These are phyloP conservation scores for Callosobruchus maculatus DNA, from an alignment of 2,888 invertebrate genomes.

Conservation along the genomic window DNA sequence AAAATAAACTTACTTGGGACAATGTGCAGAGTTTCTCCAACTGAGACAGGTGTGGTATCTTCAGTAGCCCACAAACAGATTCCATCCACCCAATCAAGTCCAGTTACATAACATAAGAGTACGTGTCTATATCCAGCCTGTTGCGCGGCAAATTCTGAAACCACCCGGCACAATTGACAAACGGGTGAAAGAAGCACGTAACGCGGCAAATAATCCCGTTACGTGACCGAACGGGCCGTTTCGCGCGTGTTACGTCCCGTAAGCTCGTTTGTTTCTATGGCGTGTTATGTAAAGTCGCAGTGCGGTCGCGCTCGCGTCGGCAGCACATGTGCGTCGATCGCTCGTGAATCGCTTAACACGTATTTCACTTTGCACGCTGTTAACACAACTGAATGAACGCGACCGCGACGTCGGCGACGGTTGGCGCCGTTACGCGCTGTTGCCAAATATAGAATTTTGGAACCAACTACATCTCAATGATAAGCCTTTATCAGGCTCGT, in stretches of 20 bases:
- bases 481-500: too few species aligned
- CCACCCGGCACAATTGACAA: background rate
- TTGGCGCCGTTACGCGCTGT: background rate
- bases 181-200: background rate
- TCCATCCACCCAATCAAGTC: background rate
- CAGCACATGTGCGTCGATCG: background rate
- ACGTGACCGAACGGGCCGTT: background rate
- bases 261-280: background rate
- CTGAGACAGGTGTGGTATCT: background rate
- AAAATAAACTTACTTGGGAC: background rate
- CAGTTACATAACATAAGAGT: background rate
- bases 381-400: background rate
- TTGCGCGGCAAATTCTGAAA: background rate
- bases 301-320: background rate
- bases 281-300: background rate
- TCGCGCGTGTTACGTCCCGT: background rate
- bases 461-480: too few species aligned
- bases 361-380: background rate
- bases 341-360: background rate
- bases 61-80: background rate
- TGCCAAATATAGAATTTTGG: background rate
- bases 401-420: background rate
- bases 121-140: background rate
- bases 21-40: background rate
- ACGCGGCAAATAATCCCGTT: background rate